Percentiles rank a stretch among this genome's conserved stretches.
These are phyloP conservation scores for Nymphicus hollandicus DNA, from an alignment of 2,113 vertebrate genomes.

Conservation along the genomic window DNA sequence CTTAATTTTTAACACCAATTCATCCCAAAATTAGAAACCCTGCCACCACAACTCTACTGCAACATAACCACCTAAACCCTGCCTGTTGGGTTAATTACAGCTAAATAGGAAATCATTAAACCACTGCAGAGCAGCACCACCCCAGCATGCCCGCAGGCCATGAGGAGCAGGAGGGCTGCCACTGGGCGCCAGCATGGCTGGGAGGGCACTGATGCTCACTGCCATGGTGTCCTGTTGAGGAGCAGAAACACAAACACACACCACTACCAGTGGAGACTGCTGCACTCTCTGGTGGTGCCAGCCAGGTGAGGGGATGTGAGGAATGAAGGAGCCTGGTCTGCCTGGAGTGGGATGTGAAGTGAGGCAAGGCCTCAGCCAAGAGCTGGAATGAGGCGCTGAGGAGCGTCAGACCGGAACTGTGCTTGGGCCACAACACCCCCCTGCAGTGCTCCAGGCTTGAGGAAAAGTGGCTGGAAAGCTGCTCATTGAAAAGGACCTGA, in stretches of 20 bases:
- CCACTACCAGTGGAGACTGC: neutral
- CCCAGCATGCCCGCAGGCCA: neutral
- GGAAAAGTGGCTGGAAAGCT: neutral
- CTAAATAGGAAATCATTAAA: neutral
- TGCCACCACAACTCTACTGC: neutral
- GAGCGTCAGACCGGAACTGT: neutral
- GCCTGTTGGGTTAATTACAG: neutral
- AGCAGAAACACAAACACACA: accelerated
- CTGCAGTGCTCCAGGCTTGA: neutral
- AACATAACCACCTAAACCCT: neutral
- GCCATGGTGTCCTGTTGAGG: neutral
- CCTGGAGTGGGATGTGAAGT: accelerated
- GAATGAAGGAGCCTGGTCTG: neutral
- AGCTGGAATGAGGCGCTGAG: neutral
- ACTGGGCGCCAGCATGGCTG: accelerated
- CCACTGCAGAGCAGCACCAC: neutral
- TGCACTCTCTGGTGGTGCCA: neutral
- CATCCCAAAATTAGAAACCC: neutral
- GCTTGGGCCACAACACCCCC: neutral
- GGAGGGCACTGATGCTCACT: accelerated
- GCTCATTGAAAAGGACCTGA: neutral
- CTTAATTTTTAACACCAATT: neutral
- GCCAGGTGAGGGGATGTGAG: neutral
- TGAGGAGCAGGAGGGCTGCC: neutral
- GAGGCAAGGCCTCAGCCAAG: neutral